Conservation (phyloP, 2,888 invertebrate genomes). For the Scrobipalpa costella region DNA sequence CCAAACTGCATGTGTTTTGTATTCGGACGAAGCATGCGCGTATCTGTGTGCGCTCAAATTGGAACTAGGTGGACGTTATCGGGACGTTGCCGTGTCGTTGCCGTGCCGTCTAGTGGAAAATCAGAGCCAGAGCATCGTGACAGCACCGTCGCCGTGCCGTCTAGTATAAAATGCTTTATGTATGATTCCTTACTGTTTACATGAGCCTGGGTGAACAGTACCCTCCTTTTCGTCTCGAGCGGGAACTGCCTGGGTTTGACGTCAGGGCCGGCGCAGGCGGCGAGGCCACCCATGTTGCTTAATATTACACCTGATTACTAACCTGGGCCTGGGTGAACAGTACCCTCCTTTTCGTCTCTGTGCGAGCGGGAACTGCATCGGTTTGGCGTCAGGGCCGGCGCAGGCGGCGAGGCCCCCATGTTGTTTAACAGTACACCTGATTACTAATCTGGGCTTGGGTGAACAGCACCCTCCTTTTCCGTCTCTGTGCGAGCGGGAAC, state of each 20-base stretch:
- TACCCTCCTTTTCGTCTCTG: background rate
- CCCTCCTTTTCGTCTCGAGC: conserved; percentile 73
- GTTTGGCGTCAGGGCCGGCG: conserved; percentile 90
- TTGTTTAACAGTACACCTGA: conserved; percentile 59
- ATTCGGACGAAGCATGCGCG: too few relatives aligned
- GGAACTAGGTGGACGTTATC: too few relatives aligned
- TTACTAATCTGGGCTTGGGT: conserved; percentile 88
- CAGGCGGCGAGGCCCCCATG: conserved; percentile 93
- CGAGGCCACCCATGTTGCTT: conserved; percentile 92
- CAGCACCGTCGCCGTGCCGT: too few relatives aligned
- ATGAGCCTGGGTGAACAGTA: conserved; percentile 96
- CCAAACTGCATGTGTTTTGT: too few relatives aligned
- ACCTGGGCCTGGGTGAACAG: conserved; percentile 95
- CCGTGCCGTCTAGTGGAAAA: too few relatives aligned
- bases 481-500: conserved; percentile 87
- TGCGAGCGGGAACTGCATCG: conserved; percentile 95
- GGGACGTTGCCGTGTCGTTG: too few relatives aligned
- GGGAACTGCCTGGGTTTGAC: conserved; percentile 97
- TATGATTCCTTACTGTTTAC: background rate
- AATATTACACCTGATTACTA: background rate
- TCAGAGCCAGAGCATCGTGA: too few relatives aligned
- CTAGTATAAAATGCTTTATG: too few relatives aligned
- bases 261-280: conserved; percentile 92
- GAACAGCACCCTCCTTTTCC: conserved; percentile 81
- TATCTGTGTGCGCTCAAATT: too few relatives aligned